A percentile compares a stretch with the other conserved stretches of the same genome.
phyloP scores from a whole-genome alignment of 1,140 invertebrate species.

The Bombus sibiricus region DNA sequence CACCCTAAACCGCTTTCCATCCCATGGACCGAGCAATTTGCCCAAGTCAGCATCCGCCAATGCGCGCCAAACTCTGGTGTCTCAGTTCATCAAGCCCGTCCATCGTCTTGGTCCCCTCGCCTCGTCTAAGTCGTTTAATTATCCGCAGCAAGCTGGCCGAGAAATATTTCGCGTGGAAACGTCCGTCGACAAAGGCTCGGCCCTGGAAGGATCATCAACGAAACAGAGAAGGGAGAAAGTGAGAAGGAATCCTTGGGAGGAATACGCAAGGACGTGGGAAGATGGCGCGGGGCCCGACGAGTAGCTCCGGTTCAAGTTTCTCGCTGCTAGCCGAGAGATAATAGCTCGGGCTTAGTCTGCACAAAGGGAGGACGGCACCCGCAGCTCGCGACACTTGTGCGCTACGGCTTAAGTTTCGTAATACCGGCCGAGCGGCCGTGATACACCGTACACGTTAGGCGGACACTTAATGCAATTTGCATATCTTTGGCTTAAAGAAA shows the following conservation, averaged over 20 bases:
- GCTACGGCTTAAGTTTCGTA: slow-evolving; percentile 79
- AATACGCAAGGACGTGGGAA: slow-evolving; percentile 39
- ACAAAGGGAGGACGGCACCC: slow-evolving; percentile 56
- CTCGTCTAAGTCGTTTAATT: slow-evolving; percentile 36
- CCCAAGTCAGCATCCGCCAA: slow-evolving; percentile 15
- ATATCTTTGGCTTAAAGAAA: slow-evolving; percentile 70
- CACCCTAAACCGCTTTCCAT: slow-evolving; percentile 1
- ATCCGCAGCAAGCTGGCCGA: slow-evolving; percentile 23
- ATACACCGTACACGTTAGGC: slow-evolving; percentile 69
- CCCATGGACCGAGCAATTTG: background rate
- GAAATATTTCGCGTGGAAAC: slow-evolving; percentile 29
- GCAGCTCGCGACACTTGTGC: slow-evolving; percentile 75
- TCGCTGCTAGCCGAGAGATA: slow-evolving; percentile 62
- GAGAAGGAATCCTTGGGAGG: slow-evolving; percentile 64
- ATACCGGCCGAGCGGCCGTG: slow-evolving; percentile 73
- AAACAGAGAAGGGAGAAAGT: slow-evolving; percentile 58
- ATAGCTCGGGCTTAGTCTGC: slow-evolving; percentile 67
- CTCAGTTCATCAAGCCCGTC: slow-evolving; percentile 10
- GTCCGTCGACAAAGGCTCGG: slow-evolving; percentile 39
- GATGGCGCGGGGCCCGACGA: background rate
- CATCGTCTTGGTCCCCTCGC: background rate
- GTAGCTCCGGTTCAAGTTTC: slow-evolving; percentile 50
- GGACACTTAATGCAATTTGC: slow-evolving; percentile 76
- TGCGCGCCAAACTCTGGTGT: background rate
- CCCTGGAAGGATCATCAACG: slow-evolving; percentile 60